Percentiles rank a stretch among this genome's conserved stretches.
Evolutionary conservation across 2,888 invertebrate genomes (phyloP).

Genomic region (Merodon equestris): DNA sequence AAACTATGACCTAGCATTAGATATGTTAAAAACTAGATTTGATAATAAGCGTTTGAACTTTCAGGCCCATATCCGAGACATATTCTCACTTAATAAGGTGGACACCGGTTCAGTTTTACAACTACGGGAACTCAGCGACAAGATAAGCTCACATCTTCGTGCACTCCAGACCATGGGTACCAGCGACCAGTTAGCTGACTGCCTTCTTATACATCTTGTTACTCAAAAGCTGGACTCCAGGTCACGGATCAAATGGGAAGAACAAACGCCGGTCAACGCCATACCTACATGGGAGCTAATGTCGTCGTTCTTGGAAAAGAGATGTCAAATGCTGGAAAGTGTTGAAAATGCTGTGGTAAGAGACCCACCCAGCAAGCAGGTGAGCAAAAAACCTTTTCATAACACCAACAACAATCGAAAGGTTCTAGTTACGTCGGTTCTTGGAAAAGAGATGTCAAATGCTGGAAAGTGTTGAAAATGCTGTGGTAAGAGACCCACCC

Average conservation of each 20-base stretch:
- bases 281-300: conserved; percentile 20
- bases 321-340: too few relatives aligned
- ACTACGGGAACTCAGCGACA: conserved; percentile 17
- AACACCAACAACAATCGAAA: too few relatives aligned
- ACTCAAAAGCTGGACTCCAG: conserved; percentile 7
- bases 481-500: conserved; percentile 14
- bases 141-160: conserved; percentile 15
- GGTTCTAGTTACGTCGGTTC: too few relatives aligned
- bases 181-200: too few relatives aligned
- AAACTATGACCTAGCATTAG: too few relatives aligned
- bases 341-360: too few relatives aligned
- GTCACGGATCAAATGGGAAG: conserved; percentile 35
- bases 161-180: conserved; percentile 46
- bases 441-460: conserved; percentile 20
- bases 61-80: too few relatives aligned
- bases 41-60: too few relatives aligned
- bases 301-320: conserved; percentile 6
- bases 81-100: conserved; percentile 11
- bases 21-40: too few relatives aligned
- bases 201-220: conserved; percentile 21
- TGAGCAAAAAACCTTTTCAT: too few relatives aligned
- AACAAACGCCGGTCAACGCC: conserved; percentile 19
- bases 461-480: conserved; percentile 25
- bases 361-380: too few relatives aligned
- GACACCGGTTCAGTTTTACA: conserved; percentile 1